Base-by-base conservation (phyloP, 2,797 vertebrate genomes). In the Anguilla obscura region DNA sequence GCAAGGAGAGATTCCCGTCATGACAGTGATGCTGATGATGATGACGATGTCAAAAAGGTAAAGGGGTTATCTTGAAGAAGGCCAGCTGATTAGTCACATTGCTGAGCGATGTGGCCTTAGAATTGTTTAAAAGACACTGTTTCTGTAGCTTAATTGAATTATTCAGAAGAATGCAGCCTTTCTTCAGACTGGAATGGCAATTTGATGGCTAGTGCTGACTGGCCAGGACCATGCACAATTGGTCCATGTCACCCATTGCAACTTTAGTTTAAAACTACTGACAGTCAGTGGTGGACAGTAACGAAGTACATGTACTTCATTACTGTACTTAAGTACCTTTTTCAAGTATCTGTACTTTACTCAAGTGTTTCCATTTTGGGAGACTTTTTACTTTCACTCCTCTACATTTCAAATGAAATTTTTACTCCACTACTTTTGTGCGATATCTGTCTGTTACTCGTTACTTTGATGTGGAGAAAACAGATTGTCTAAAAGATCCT, bases 1-100 rank as follows among this genome's bases (percentile, higher is more conserved):
- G 98, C 97, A 92, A 97, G 97, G 95, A 98, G 98, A 98, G 98
- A 99, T 95, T 93, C 96, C 95, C 98, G 98, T 92, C 97, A 97
- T 93, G 99, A 99, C 96, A 99, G 99, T 89, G 98, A 99, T 93
- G 98, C 97, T 93, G 99, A 99, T 92, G 99, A 99, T 86, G 99
- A 99, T 90, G 98, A 99, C 93, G 97, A 97, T 93, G 96, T 96
- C 93, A 96, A 97, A 95, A 97, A 97, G 92, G 96, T 97, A 84
- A 74, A 9, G 5, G 14, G 45, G 48, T 16, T n/a, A 8, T 0
- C 24, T 36, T 27, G 16, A 79, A n/a, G 18, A 45, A 21, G 14
- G 18, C 3, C 74, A 6, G 74, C 36, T 3, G 5, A 18, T 40
- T 18, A 21, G 36, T 45, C 36, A 0, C 0, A 18, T 33, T 33